These are phyloP conservation scores for Dipodomys ordii DNA, from an alignment of 2,113 vertebrate genomes.

Conservation along the genomic window DNA sequence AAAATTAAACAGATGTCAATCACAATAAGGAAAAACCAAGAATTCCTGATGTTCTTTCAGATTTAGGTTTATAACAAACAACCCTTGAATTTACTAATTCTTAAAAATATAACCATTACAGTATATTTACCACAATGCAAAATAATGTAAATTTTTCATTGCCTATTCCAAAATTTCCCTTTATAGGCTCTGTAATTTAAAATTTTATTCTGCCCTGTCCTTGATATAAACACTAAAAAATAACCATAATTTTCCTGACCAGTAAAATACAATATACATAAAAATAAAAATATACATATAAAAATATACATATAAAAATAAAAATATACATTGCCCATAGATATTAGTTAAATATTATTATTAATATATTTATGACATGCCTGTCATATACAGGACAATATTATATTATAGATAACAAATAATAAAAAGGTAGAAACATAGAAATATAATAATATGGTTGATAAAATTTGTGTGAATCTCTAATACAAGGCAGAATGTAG, in stretches of 20 bases:
- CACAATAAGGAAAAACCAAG: not conserved
- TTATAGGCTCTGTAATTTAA: not conserved
- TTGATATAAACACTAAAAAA: not conserved
- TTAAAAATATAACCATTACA: not conserved
- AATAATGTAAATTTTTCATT: constrained; percentile 3
- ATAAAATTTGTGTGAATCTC: constrained; percentile 22
- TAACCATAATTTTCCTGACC: not conserved
- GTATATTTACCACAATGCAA: not conserved
- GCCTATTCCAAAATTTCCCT: not conserved
- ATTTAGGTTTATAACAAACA: constrained; percentile 9
- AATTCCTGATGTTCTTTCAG: not conserved
- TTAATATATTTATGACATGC: not conserved
- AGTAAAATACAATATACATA: not conserved
- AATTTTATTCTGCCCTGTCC: not conserved
- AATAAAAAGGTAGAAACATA: not conserved
- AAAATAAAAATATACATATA: no score
- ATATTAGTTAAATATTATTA: constrained; percentile 17
- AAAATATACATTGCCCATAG: not conserved
- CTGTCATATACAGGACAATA: not conserved
- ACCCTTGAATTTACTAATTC: not conserved
- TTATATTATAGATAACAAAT: not conserved
- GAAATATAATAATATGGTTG: not conserved
- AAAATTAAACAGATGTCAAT: not conserved
- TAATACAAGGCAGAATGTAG: not conserved
- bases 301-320: no score